Evolutionary conservation across 2,888 invertebrate genomes (phyloP), one percentile per base, ranked within the genome.

Genomic region (Tupiocoris notatus): DNA sequence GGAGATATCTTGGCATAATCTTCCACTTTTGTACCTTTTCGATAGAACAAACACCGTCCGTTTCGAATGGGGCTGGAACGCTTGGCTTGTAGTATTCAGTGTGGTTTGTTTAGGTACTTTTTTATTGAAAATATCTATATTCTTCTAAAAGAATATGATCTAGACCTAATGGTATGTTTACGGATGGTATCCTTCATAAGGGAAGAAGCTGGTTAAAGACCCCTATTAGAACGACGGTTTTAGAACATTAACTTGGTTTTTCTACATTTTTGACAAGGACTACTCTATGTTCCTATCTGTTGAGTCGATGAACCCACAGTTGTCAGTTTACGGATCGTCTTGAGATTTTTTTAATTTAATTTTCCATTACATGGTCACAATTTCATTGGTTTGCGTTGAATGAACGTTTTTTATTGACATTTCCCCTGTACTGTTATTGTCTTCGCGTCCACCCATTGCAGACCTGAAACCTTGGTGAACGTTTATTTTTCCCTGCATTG

Each of bases 161-260:
- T 73, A 73, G 73, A 62, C 54, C n/a, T 59, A 70, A 67, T n/a
- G 73, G 73, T 16, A 20, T 73, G 73, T 39, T 63, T 70, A 21
- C 17, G 73, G 61, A 54, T 73, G 25, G 63, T 73, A 62, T 73
- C 73, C 73, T 73, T 67, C 20, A 23, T 25, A 25, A 12, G 62
- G 73, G 73, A 73, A 73, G 73, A 73, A 73, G 73, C 23, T 63
- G 70, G 73, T 39, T 73, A 73, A 54, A 73, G 73, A 62, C 73
- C 73, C 63, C 58, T 73, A 54, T 70, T 58, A 59, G 70, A 70
- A 70, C 70, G 70, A 70, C 70, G 70, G 70, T 70, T 58, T 65
- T 24, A 39, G 2, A 7, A 3, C 6, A 39, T 39, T 39, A 12
- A 3, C 6, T 39, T 39, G n/a, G n/a, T 39, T 39, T 39, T 39